Conservation (phyloP, 2,888 invertebrate species). For the Panzeria rudis region DNA sequence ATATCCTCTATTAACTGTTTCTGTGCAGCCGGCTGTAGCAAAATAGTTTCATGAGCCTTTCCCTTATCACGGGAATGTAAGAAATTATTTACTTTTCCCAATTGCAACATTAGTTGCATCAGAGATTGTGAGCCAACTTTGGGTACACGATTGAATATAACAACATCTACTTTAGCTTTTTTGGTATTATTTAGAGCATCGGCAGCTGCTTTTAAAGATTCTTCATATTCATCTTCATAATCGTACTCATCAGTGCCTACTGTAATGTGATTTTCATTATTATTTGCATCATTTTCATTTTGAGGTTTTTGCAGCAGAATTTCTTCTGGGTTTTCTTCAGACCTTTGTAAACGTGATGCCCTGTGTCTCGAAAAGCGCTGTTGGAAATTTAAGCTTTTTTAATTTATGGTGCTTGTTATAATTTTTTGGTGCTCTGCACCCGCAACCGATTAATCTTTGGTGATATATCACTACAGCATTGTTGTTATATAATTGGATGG, state of each 20-base stretch:
- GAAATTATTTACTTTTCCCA: conserved; percentile 84
- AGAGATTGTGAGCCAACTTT: conserved; percentile 95
- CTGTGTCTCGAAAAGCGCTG: conserved; percentile 33
- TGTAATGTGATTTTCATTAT: conserved; percentile 16
- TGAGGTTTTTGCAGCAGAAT: conserved; percentile 3
- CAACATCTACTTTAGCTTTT: conserved; percentile 85
- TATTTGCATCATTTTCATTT: conserved; percentile 59
- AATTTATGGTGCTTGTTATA: background rate
- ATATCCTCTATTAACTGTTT: conserved; percentile 88
- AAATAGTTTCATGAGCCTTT: conserved; percentile 92
- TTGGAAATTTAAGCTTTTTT: conserved; percentile 13
- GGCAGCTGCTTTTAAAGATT: conserved; percentile 72
- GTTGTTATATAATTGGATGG: conserved; percentile 6
- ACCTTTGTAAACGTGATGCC: background rate
- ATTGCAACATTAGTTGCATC: conserved; percentile 91
- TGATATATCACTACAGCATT: too few relatives aligned
- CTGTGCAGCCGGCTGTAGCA: conserved; percentile 90
- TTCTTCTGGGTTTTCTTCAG: background rate
- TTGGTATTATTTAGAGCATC: conserved; percentile 80
- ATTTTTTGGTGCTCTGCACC: background rate
- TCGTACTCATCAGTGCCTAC: conserved; percentile 57
- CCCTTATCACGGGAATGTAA: conserved; percentile 88
- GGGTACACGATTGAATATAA: conserved; percentile 95
- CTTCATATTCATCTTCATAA: conserved; percentile 58
- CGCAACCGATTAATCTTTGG: conserved; percentile 35